A percentile compares a stretch with the other conserved stretches of the same genome.
These are phyloP conservation scores for Drosophila triauraria DNA, from an alignment of 1,140 invertebrate genomes.

Conservation along the genomic window DNA sequence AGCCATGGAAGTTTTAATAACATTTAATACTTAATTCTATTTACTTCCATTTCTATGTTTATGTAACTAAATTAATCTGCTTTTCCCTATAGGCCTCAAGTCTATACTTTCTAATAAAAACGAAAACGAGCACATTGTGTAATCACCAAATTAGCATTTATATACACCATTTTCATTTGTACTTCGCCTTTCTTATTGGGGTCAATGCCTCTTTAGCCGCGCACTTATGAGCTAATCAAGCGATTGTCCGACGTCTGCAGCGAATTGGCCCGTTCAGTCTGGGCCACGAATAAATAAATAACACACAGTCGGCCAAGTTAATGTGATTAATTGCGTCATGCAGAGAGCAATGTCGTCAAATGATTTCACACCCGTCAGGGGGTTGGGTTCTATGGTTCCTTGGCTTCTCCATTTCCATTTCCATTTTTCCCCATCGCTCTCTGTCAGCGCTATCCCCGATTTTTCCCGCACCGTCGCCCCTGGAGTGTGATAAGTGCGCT, in stretches of 20 bases:
- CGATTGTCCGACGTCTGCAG: conserved; percentile 22
- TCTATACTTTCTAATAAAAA: background rate
- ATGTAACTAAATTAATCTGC: background rate
- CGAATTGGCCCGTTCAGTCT: conserved; percentile 37
- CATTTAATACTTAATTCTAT: background rate
- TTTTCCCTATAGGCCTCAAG: background rate
- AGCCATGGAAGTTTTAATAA: no score
- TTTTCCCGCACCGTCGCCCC: conserved; percentile 18
- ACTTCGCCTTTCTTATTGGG: conserved; percentile 27
- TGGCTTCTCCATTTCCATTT: conserved; percentile 6
- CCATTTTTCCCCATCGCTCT: conserved; percentile 40
- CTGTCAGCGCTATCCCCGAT: conserved; percentile 17
- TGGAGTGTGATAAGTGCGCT: conserved; percentile 72
- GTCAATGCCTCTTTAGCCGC: conserved; percentile 36
- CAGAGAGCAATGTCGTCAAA: conserved; percentile 69
- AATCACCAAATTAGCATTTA: conserved; percentile 35
- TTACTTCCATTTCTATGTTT: background rate
- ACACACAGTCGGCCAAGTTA: conserved; percentile 41
- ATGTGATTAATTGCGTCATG: conserved; percentile 80
- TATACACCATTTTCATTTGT: conserved; percentile 11
- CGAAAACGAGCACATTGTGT: background rate
- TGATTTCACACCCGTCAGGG: conserved; percentile 70
- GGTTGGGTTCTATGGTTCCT: conserved; percentile 2
- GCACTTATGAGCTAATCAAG: conserved; percentile 54
- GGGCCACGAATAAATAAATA: conserved; percentile 50